A percentile compares a stretch with the other conserved stretches of the same genome.
These are phyloP conservation scores for Cryptophagus acutangulus DNA, from an alignment of 2,888 invertebrate species.

Conservation along the genomic window DNA sequence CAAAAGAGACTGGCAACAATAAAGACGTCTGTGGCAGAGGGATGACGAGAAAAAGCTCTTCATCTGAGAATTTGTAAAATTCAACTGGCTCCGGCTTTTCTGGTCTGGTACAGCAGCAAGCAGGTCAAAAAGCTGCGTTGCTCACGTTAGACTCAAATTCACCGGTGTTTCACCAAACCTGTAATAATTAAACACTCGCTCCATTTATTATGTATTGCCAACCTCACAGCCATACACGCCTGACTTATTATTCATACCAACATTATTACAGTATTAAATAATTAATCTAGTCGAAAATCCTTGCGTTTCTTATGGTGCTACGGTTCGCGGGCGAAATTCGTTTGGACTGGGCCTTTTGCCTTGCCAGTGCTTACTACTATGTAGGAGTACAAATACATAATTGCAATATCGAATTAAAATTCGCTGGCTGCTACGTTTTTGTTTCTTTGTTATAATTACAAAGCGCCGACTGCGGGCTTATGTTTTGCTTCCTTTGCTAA, in stretches of 20 bases:
- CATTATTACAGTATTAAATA: slow-evolving; percentile 46
- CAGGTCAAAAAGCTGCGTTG: slow-evolving; percentile 4
- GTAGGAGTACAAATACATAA: too few species aligned
- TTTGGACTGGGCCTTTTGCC: too few species aligned
- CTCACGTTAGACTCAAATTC: background rate
- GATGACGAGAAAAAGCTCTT: slow-evolving; percentile 20
- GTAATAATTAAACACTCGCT: slow-evolving; percentile 43
- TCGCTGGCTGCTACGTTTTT: too few species aligned
- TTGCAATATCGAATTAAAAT: too few species aligned
- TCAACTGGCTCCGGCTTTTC: too few species aligned
- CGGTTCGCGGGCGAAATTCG: background rate
- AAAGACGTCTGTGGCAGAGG: slow-evolving; percentile 11
- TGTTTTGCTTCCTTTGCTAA: too few species aligned
- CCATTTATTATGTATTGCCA: slow-evolving; percentile 45
- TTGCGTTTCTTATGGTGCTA: slow-evolving; percentile 16
- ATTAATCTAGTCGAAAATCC: slow-evolving; percentile 35
- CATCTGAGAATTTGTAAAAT: background rate
- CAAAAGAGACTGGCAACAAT: slow-evolving; percentile 27
- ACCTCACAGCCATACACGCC: slow-evolving; percentile 43
- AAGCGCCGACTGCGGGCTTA: too few species aligned
- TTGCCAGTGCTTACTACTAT: too few species aligned
- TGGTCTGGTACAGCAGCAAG: slow-evolving; percentile 6
- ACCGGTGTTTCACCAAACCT: slow-evolving; percentile 27
- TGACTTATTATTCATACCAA: slow-evolving; percentile 48
- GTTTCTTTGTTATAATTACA: too few species aligned